Base-by-base conservation (phyloP, 2,888 invertebrate genomes). In the Hedychridium roseum region DNA sequence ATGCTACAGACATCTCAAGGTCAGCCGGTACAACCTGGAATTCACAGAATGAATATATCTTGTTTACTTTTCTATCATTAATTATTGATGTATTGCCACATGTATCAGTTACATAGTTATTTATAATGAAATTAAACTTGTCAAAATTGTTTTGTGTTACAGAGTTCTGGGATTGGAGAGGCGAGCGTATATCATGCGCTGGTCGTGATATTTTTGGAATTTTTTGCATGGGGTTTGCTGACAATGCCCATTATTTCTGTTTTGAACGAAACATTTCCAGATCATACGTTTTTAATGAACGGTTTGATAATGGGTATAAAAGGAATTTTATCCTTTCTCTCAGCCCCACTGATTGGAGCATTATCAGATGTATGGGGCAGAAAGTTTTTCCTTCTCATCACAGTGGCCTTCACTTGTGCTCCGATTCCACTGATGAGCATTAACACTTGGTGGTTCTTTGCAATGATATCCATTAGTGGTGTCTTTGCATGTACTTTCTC, bases 401-500 rank as follows among this genome's bases (percentile, higher is more conserved):
- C 98, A 39, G 97, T 98, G 71, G 95, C 97, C 81, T 97, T 97
- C 82, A 99, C 99, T 27, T 99, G 99, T 82, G 92, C 93, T 66
- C 99, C 99, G 41, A 98, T 99, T 78, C 99, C 99, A 43, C 85
- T 99, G 53, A 97, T 99, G 94, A 94, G 94, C 73, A 91, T 99
- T 78, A 98, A 97, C 83, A 96, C 98, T 37, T 98, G 94, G 94
- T 97, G 96, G 96, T 99, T 98, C 82, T 99, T 99, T 82, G 96
- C 97, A 50, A 93, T 98, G 91, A 94, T 98, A 82, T 96, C 96
- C 77, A 94, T 99, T 79, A 97, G 96, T 67, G 99, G 99, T 54
- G 91, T 98, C 64, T 99, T 99, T 82, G 95, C 98, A 43, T 99
- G 99, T 59, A 99, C 99, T 37, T 99, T 99, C 83, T 97, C 97